A percentile compares a stretch with the other conserved stretches of the same genome.
Conservation (phyloP, 1,140 invertebrate genomes). For the Bradysia coprophila region DNA sequence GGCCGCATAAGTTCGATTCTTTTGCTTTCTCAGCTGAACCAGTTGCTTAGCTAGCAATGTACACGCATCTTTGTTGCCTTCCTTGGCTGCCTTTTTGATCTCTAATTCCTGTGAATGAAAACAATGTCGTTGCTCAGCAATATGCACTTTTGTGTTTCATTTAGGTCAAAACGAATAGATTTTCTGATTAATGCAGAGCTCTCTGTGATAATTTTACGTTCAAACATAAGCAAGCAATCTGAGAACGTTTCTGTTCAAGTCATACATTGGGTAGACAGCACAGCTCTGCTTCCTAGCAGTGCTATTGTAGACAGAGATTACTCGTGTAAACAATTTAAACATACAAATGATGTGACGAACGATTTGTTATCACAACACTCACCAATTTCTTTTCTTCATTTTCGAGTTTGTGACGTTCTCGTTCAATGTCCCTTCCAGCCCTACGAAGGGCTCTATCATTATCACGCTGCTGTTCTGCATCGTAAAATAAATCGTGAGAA, state of each 20-base stretch:
- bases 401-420: slow-evolving; percentile 61
- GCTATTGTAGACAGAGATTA: not conserved
- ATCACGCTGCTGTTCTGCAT: slow-evolving; percentile 61
- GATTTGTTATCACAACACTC: slow-evolving; percentile 7
- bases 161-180: too few relatives aligned
- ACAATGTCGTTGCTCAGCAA: too few relatives aligned
- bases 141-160: too few relatives aligned
- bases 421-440: slow-evolving; percentile 64
- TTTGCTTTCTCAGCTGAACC: slow-evolving; percentile 72
- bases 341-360: too few relatives aligned
- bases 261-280: too few relatives aligned
- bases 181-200: too few relatives aligned
- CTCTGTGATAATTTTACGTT: too few relatives aligned
- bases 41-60: slow-evolving; percentile 76
- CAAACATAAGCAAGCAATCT: too few relatives aligned
- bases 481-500: slow-evolving; percentile 8
- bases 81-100: slow-evolving; percentile 73
- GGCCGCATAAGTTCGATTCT: slow-evolving; percentile 59
- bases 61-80: slow-evolving; percentile 70
- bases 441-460: slow-evolving; percentile 63
- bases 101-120: slow-evolving; percentile 81
- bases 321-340: not conserved
- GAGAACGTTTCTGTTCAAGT: too few relatives aligned
- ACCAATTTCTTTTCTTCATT: slow-evolving; percentile 80
- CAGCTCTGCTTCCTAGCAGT: too few relatives aligned